A percentile compares a stretch with the other conserved stretches of the same genome.
Evolutionary conservation across 2,113 vertebrate genomes (phyloP).

Genomic region (Corythoichthys haematopterus): DNA sequence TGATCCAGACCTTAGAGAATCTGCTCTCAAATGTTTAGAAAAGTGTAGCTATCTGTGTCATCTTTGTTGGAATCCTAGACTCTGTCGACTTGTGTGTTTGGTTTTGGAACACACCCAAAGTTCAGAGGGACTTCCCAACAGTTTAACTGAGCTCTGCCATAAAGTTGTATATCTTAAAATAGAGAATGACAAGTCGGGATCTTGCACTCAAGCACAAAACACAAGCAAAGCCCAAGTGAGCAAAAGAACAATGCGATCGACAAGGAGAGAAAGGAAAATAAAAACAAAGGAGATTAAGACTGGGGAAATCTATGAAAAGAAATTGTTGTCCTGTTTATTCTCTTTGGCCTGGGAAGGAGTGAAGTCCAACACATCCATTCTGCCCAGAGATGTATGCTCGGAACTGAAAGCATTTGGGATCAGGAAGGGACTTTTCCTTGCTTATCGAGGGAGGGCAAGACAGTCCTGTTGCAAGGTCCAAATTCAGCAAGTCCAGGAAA

Average conservation of each 20-base stretch:
- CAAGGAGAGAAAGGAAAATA: conserved; percentile 1
- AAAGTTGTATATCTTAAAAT: conserved; percentile 58
- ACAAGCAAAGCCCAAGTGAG: not conserved
- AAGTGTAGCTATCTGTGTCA: conserved; percentile 68
- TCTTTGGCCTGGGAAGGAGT: conserved; percentile 78
- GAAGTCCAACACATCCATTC: conserved; percentile 62
- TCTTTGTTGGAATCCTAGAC: conserved; percentile 77
- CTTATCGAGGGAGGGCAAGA: conserved; percentile 28
- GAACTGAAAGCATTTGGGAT: conserved; percentile 71
- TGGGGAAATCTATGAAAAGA: conserved; percentile 6
- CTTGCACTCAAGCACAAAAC: not conserved
- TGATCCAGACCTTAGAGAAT: conserved; percentile 18
- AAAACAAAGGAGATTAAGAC: not conserved
- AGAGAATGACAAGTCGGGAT: not conserved
- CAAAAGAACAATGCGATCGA: conserved; percentile 6
- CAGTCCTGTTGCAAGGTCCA: not conserved
- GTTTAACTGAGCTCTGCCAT: conserved; percentile 77
- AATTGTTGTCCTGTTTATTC: conserved; percentile 63
- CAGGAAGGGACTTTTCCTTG: conserved; percentile 56
- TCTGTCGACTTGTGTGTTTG: conserved; percentile 79
- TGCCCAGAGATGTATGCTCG: conserved; percentile 42
- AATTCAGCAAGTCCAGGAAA: not conserved
- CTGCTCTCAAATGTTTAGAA: conserved; percentile 62
- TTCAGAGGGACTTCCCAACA: conserved; percentile 67
- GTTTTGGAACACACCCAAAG: conserved; percentile 62